A percentile compares a stretch with the other conserved stretches of the same genome.
These are phyloP conservation scores for Heliconius sara DNA, from an alignment of 2,888 invertebrate species.

Conservation along the genomic window DNA sequence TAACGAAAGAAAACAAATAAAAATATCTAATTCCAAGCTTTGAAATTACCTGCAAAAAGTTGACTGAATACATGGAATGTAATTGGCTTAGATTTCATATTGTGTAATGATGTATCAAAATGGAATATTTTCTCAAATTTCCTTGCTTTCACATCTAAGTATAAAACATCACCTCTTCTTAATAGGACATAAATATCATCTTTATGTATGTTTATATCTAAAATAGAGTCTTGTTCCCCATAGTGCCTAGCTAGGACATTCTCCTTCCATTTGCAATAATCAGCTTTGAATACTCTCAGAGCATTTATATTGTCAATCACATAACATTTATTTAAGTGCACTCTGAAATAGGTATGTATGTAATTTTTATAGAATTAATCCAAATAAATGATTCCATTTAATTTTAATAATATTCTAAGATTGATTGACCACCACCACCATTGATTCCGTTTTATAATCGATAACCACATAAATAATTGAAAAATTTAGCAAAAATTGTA, in stretches of 20 bases:
- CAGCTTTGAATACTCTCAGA: slow-evolving; percentile 34
- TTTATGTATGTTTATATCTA: slow-evolving; percentile 36
- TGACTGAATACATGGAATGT: slow-evolving; percentile 55
- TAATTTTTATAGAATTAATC: too few species aligned
- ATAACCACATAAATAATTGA: too few species aligned
- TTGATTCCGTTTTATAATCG: too few species aligned
- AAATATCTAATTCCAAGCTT: background rate
- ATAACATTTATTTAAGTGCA: slow-evolving; percentile 43
- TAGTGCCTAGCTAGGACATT: slow-evolving; percentile 38
- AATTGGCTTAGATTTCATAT: slow-evolving; percentile 30
- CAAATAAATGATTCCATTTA: background rate
- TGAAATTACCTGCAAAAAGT: slow-evolving; percentile 56
- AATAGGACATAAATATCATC: slow-evolving; percentile 54
- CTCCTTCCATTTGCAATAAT: slow-evolving; percentile 29
- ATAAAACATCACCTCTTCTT: slow-evolving; percentile 53
- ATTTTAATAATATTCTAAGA: background rate
- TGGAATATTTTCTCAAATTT: slow-evolving; percentile 27
- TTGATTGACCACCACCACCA: too few species aligned
- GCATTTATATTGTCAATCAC: slow-evolving; percentile 35
- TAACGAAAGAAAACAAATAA: background rate
- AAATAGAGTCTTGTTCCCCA: slow-evolving; percentile 28
- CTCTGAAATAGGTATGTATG: slow-evolving; percentile 30
- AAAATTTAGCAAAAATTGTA: too few species aligned
- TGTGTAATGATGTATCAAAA: slow-evolving; percentile 26
- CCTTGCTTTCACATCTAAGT: slow-evolving; percentile 29